Evolutionary conservation across 2,797 vertebrate species (phyloP).

Genomic region (Poeciliopsis paucimaculata): DNA sequence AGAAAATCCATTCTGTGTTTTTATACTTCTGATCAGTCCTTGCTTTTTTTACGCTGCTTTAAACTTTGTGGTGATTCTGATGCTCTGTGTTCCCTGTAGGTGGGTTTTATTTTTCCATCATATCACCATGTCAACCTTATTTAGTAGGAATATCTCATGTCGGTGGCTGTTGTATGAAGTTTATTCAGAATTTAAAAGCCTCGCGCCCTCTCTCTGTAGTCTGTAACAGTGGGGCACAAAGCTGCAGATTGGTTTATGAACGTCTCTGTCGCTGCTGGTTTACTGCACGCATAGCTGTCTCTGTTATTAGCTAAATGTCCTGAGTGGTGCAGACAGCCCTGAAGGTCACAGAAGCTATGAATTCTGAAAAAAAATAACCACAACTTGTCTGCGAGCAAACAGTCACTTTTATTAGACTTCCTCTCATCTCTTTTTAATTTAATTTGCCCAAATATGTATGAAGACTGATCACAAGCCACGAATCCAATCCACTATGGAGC

Average conservation of each 20-base stretch:
- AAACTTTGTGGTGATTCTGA: conserved; percentile 36
- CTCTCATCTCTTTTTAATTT: conserved; percentile 37
- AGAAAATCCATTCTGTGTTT: conserved; percentile 26
- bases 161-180: conserved; percentile 31
- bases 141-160: conserved; percentile 2
- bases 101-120: conserved; percentile 23
- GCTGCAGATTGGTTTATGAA: conserved; percentile 40
- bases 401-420: conserved; percentile 48
- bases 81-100: conserved; percentile 28
- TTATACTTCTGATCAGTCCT: conserved; percentile 15
- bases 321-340: conserved; percentile 32
- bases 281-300: conserved; percentile 40
- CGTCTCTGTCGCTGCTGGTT: conserved; percentile 32
- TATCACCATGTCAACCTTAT: conserved; percentile 24
- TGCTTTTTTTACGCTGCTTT: conserved; percentile 38
- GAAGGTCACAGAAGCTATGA: conserved; percentile 48
- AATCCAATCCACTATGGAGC: conserved; percentile 39
- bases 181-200: conserved; percentile 32
- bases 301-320: conserved; percentile 45
- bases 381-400: conserved; percentile 37
- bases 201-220: conserved; percentile 27
- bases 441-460: conserved; percentile 25
- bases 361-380: conserved; percentile 31
- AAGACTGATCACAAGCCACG: conserved; percentile 40
- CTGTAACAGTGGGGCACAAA: conserved; percentile 30